Evolutionary conservation across 2,888 invertebrate species (phyloP).

Genomic region (Cheilosia scutellata): DNA sequence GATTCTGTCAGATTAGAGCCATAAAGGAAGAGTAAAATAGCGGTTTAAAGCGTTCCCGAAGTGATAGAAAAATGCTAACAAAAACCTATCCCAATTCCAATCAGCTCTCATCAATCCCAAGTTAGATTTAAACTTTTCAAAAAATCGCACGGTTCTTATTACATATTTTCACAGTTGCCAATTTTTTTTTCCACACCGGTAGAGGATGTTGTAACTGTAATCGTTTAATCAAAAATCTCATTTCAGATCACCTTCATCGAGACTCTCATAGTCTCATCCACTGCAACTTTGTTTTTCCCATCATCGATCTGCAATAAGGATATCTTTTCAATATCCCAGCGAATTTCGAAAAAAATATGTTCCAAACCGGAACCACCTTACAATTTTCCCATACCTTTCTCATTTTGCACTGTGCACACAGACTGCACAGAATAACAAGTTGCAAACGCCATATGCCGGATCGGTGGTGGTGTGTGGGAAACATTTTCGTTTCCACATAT

Average conservation of each 20-base stretch:
- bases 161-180: too few species aligned
- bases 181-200: too few species aligned
- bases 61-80: too few species aligned
- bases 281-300: background rate
- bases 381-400: constrained; percentile 68
- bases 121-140: too few species aligned
- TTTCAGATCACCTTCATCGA: background rate
- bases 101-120: too few species aligned
- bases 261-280: background rate
- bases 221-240: background rate
- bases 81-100: too few species aligned
- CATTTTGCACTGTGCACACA: constrained; percentile 29
- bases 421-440: constrained; percentile 50
- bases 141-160: too few species aligned
- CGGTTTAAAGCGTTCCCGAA: too few species aligned
- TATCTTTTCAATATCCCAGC: constrained; percentile 14
- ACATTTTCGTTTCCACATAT: constrained; percentile 39
- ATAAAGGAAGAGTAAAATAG: too few species aligned
- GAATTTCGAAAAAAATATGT: constrained; percentile 13
- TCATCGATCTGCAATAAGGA: constrained; percentile 7
- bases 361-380: constrained; percentile 72
- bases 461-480: constrained; percentile 57
- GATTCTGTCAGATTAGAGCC: too few species aligned
- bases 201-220: too few species aligned
- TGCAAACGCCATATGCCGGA: constrained; percentile 64